These are phyloP conservation scores for Buceros bicornis DNA, from an alignment of 2,797 vertebrate species.

Conservation along the genomic window DNA sequence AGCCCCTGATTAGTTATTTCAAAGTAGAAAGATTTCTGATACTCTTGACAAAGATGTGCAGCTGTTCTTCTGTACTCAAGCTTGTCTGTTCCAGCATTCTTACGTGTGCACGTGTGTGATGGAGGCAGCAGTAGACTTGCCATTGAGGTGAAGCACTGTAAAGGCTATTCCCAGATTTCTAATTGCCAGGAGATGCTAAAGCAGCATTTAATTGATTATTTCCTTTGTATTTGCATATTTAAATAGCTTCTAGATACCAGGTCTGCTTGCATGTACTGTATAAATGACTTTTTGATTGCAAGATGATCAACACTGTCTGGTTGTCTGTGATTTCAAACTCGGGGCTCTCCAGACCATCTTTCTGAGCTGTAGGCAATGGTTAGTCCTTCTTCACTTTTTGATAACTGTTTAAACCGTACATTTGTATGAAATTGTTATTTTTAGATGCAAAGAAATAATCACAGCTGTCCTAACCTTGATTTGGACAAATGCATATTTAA, in stretches of 20 bases:
- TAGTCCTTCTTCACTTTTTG: not conserved
- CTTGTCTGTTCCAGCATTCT: not conserved
- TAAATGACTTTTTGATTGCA: not conserved
- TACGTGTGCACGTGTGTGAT: not conserved
- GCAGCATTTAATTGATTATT: not conserved
- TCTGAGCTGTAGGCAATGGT: not conserved
- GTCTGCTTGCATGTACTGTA: not conserved
- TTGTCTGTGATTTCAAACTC: not conserved
- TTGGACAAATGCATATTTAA: not conserved
- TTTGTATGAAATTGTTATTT: not conserved
- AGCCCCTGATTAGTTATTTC: not conserved
- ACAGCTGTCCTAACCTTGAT: not conserved
- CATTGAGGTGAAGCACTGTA: not conserved
- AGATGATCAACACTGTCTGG: accelerated
- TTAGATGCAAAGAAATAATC: not conserved
- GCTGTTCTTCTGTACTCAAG: not conserved
- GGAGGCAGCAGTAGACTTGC: not conserved
- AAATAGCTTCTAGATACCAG: not conserved
- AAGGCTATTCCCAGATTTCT: not conserved
- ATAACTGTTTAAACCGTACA: not conserved
- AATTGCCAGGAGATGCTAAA: not conserved
- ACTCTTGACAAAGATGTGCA: not conserved
- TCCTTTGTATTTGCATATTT: not conserved
- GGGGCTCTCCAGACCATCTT: not conserved
- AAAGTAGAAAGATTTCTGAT: not conserved